Base-by-base conservation (phyloP, 2,888 invertebrate genomes). In the Camptogramma bilineatum region DNA sequence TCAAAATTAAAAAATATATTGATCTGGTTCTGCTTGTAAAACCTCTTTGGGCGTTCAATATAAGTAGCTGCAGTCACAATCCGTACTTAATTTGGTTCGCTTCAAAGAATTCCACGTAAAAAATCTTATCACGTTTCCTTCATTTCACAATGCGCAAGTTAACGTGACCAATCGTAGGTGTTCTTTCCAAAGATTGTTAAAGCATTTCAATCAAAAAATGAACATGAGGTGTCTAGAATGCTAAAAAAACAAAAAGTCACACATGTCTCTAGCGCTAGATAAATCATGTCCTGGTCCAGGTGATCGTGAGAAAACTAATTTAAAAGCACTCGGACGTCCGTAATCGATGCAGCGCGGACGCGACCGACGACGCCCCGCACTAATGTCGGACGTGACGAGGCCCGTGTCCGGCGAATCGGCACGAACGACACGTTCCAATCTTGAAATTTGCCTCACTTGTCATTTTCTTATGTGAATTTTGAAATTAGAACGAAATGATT, bases 331-430 rank as follows among this genome's bases (percentile, higher is more conserved):
- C 66, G 63, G 69, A 70, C 57, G 64, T 69, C 69, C 65, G 70
- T 68, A 73, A 73, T 73, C 70, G 69, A 64, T 68, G 64, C 58
- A 59, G 52, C 48, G 52, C 57, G 60, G 62, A 68, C 65, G 61
- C n/a, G 28, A 61, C 56, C 52, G 42, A 70, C 63, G 65, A 69
- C 18, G 65, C 72, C 64, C 65, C 62, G 58, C 66, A 72, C 73
- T 72, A 76, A 74, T 76, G 70, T 61, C 57, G 73, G 70, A 78
- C 80, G 79, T 80, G 80, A 74, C 75, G 66, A 62, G 68, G 69
- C 69, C 71, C 72, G 69, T 70, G 75, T 56, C 73, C 73, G 44
- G 51, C 68, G 73, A 74, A 78, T 78, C 75, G 67, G 66, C 74
- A 62, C 66, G 70, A 64, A 71, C 60, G 67, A 67, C 78, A 79